phyloP scores from a whole-genome alignment of 2,113 vertebrate genomes.

The Carassius gibelio region DNA sequence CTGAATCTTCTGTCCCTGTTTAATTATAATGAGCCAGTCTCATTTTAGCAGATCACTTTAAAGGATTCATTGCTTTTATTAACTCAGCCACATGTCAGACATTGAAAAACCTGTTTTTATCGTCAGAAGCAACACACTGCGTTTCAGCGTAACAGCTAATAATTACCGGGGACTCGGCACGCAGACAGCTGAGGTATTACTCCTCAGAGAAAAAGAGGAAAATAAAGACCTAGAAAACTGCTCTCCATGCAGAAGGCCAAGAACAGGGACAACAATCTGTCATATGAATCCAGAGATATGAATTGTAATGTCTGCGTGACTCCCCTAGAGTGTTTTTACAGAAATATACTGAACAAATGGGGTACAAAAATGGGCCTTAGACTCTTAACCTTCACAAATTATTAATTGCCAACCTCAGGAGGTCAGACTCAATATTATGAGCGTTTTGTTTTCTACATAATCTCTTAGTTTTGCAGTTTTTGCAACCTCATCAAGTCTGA shows the following conservation, averaged over 20 bases:
- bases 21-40: neutral
- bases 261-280: conserved; percentile 39
- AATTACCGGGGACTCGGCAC: conserved; percentile 19
- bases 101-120: conserved; percentile 8
- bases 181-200: conserved; percentile 26
- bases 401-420: neutral
- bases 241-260: neutral
- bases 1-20: neutral
- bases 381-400: neutral
- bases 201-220: conserved; percentile 29
- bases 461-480: neutral
- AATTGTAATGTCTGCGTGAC: neutral
- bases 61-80: conserved; percentile 24
- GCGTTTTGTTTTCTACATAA: neutral
- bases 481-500: neutral
- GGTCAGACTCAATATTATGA: neutral
- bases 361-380: neutral
- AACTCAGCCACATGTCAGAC: conserved; percentile 14
- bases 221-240: conserved; percentile 39
- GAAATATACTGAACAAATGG: conserved; percentile 13
- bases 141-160: conserved; percentile 25
- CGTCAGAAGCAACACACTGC: conserved; percentile 36
- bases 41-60: conserved; percentile 32
- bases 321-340: neutral
- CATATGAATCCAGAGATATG: conserved; percentile 45